These are phyloP conservation scores for Smittia aterrima DNA, from an alignment of 2,888 invertebrate genomes.

Conservation along the genomic window DNA sequence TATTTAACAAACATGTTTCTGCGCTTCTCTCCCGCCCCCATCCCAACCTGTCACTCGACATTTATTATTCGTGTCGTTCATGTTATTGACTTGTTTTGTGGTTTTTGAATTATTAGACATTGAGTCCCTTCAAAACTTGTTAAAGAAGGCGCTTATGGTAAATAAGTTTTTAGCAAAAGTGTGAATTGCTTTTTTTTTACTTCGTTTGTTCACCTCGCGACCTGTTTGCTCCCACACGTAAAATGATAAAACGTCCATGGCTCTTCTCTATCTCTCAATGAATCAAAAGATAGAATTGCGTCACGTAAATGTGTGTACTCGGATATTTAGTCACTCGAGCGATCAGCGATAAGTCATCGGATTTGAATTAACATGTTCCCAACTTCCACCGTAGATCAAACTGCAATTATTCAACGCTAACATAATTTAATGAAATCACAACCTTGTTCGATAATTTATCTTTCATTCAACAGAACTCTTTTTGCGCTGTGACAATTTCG, in stretches of 20 bases:
- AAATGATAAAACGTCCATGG: not conserved
- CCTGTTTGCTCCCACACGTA: conserved; percentile 27
- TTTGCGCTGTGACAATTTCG: conserved; percentile 10
- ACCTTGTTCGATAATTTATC: conserved; percentile 18
- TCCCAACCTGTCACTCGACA: conserved; percentile 17
- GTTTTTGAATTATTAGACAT: not conserved
- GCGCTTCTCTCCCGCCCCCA: not conserved
- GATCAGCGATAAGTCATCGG: not conserved
- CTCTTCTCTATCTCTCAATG: not conserved
- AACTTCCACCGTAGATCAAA: conserved; percentile 1
- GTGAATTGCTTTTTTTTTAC: not conserved
- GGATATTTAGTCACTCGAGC: not conserved
- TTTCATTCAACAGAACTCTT: not conserved
- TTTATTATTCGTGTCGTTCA: conserved; percentile 34
- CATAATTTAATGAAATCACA: conserved; percentile 8
- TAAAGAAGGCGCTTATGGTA: too few species aligned
- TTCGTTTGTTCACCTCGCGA: not conserved
- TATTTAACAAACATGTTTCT: conserved; percentile 9
- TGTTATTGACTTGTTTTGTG: not conserved
- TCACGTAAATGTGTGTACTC: conserved; percentile 24
- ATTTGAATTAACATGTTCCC: not conserved
- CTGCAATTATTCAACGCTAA: conserved; percentile 14
- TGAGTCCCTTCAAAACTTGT: not conserved
- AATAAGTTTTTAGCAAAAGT: too few species aligned
- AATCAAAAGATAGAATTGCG: conserved; percentile 14